Conservation (phyloP, 2,888 invertebrate genomes). For the Deroplatys truncata region DNA sequence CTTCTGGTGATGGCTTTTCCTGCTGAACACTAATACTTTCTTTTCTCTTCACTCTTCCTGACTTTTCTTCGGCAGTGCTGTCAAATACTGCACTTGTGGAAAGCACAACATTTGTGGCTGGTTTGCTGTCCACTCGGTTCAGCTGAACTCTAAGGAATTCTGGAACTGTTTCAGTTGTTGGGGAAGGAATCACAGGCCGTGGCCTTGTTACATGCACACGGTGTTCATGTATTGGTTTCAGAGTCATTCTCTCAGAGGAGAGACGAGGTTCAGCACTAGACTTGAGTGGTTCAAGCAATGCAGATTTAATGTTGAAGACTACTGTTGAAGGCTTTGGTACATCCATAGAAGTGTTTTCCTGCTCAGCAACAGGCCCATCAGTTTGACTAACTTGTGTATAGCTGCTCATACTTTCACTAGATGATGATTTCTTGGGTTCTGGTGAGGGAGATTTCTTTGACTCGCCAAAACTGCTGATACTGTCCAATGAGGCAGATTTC, state of each 20-base stretch:
- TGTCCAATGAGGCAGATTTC: slow-evolving; percentile 52
- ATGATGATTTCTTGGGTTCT: slow-evolving; percentile 43
- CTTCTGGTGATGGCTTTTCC: background rate
- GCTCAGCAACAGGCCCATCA: background rate
- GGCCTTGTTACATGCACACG: background rate
- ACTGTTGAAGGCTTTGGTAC: background rate
- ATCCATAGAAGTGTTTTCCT: background rate
- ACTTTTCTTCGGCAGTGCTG: background rate
- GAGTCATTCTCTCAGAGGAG: background rate
- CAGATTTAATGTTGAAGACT: no score
- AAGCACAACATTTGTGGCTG: slow-evolving; percentile 59
- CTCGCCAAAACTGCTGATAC: slow-evolving; percentile 55
- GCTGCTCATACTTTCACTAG: slow-evolving; percentile 47
- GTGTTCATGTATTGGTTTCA: background rate
- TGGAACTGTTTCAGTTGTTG: slow-evolving; percentile 45
- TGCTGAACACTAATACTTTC: background rate
- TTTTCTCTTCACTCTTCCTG: background rate
- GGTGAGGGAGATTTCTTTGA: slow-evolving; percentile 37
- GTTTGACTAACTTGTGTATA: slow-evolving; percentile 5
- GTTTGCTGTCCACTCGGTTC: slow-evolving; percentile 63
- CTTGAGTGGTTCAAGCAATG: background rate
- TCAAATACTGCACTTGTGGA: slow-evolving; percentile 52
- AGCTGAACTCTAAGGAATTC: slow-evolving; percentile 68
- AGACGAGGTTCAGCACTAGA: background rate
- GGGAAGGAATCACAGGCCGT: background rate